These are phyloP conservation scores for Argyresthia albistria DNA, from an alignment of 2,888 invertebrate species.

Conservation along the genomic window DNA sequence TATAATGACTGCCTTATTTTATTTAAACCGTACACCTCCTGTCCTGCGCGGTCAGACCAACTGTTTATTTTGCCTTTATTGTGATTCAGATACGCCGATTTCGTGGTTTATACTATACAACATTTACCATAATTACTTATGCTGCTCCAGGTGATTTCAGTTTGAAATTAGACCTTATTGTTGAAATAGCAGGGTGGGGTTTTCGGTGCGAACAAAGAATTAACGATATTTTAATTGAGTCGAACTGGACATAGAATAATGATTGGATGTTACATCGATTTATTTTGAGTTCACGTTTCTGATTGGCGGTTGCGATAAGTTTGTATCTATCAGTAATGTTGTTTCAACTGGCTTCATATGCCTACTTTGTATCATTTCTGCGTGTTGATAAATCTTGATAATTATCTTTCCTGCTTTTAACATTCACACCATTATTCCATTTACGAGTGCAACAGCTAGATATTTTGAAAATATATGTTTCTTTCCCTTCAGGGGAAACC, in stretches of 20 bases:
- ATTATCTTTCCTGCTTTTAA: too few species aligned
- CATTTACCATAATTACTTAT: constrained; percentile 68
- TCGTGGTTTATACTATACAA: constrained; percentile 66
- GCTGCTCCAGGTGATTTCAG: constrained; percentile 37
- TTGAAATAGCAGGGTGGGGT: constrained; percentile 31
- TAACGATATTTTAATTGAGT: constrained; percentile 74
- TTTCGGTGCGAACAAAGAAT: constrained; percentile 40
- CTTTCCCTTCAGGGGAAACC: too few species aligned
- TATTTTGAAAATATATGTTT: too few species aligned
- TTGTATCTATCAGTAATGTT: constrained; percentile 65
- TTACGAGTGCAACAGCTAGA: too few species aligned
- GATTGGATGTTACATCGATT: constrained; percentile 72
- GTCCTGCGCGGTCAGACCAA: constrained; percentile 42
- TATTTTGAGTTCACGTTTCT: constrained; percentile 69
- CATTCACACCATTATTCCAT: too few species aligned
- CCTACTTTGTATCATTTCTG: too few species aligned
- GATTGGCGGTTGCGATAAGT: constrained; percentile 70
- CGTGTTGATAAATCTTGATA: too few species aligned
- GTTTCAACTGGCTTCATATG: constrained; percentile 22
- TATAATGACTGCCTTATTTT: constrained; percentile 47
- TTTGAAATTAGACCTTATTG: constrained; percentile 31
- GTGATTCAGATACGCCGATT: constrained; percentile 67
- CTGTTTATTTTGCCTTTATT: constrained; percentile 69
- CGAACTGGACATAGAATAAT: constrained; percentile 70
- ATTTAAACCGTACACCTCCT: constrained; percentile 31